These are phyloP conservation scores for Semnornis frantzii DNA, from an alignment of 2,113 vertebrate species.

Conservation along the genomic window DNA sequence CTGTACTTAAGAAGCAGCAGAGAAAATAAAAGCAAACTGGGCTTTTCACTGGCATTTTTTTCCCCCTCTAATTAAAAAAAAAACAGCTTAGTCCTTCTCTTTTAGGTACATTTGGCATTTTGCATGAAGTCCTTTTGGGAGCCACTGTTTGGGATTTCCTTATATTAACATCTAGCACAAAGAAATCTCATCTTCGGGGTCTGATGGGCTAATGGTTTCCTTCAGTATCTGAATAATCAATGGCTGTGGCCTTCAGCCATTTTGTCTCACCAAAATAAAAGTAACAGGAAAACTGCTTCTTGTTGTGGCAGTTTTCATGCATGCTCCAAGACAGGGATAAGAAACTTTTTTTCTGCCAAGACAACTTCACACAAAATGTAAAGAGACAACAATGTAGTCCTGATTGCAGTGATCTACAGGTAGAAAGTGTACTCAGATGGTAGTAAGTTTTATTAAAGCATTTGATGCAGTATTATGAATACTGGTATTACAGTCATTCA, in stretches of 20 bases:
- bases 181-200: conserved; percentile 60
- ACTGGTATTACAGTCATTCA: accelerated
- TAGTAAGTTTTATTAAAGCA: background rate
- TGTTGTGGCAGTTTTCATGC: background rate
- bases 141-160: conserved; percentile 29
- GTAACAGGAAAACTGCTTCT: background rate
- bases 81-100: background rate
- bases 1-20: background rate
- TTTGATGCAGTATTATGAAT: background rate
- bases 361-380: background rate
- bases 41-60: background rate
- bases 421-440: background rate
- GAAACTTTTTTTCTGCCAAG: background rate
- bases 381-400: background rate
- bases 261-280: conserved; percentile 25
- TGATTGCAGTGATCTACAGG: background rate
- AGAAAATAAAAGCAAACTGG: background rate
- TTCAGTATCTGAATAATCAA: conserved; percentile 33
- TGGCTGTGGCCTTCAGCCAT: conserved; percentile 46
- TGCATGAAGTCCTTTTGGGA: conserved; percentile 13
- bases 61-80: background rate
- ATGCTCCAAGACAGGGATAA: background rate
- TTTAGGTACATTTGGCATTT: conserved; percentile 1
- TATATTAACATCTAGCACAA: conserved; percentile 47
- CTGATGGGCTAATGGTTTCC: conserved; percentile 53